phyloP scores from a whole-genome alignment of 2,888 invertebrate genomes.

The Coelogynopora nodosa region DNA sequence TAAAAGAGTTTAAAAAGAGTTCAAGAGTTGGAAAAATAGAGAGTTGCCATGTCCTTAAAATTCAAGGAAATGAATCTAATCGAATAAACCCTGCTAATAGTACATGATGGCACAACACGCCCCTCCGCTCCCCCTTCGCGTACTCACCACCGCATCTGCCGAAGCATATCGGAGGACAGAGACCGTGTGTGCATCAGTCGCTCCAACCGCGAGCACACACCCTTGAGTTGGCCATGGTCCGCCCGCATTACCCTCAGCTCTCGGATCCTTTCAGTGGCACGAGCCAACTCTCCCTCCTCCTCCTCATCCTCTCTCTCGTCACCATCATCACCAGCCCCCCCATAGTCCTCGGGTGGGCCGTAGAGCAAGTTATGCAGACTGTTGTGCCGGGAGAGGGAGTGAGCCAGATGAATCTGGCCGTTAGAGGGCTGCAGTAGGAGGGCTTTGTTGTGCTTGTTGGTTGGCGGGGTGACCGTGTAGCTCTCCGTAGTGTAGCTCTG shows the following conservation, averaged over 20 bases:
- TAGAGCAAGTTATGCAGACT: background rate
- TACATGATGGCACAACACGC: too few species aligned
- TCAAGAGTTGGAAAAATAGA: too few species aligned
- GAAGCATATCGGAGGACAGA: background rate
- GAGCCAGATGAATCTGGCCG: background rate
- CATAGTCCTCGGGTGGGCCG: background rate
- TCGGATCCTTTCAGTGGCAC: background rate
- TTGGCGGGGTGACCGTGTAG: background rate
- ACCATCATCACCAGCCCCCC: background rate
- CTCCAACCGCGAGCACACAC: background rate
- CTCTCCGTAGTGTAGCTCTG: background rate
- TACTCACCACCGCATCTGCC: background rate
- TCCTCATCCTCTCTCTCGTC: background rate
- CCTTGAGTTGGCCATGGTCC: background rate
- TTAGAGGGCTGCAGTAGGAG: constrained; percentile 46
- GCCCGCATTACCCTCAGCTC: background rate
- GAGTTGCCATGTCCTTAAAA: too few species aligned
- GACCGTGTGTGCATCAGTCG: constrained; percentile 4
- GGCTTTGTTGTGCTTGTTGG: background rate
- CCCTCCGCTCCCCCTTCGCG: too few species aligned
- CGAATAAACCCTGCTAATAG: too few species aligned
- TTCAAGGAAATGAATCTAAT: too few species aligned
- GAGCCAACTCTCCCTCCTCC: background rate
- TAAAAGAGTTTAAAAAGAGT: too few species aligned
- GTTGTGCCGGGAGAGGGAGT: background rate